phyloP scores from a whole-genome alignment of 2,113 vertebrate species.

The Elephas maximus region DNA sequence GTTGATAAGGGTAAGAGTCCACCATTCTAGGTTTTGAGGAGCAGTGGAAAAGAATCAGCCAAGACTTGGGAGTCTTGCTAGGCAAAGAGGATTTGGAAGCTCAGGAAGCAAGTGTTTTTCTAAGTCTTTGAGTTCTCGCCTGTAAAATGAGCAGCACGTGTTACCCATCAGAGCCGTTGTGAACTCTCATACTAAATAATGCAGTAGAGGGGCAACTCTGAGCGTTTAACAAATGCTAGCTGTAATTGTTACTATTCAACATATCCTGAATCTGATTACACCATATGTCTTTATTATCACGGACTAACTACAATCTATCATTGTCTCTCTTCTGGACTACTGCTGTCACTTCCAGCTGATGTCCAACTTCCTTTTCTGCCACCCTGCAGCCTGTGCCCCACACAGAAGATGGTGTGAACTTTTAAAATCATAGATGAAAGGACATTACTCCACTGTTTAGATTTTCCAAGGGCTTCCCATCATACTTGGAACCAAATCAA shows the following conservation, averaged over 20 bases:
- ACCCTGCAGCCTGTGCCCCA: not conserved
- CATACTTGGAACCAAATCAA: not conserved
- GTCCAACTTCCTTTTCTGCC: not conserved
- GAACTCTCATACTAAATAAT: not conserved
- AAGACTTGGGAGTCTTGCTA: not conserved
- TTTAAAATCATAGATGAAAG: not conserved
- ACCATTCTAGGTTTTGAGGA: not conserved
- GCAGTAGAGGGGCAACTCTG: not conserved
- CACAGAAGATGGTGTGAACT: not conserved
- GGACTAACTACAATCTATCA: not conserved
- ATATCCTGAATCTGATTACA: not conserved
- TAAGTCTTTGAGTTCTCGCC: not conserved
- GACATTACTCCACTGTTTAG: too few species aligned
- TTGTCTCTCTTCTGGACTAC: not conserved
- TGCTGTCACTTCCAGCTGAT: not conserved
- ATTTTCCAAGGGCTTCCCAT: not conserved
- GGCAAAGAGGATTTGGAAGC: not conserved
- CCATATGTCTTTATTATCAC: not conserved
- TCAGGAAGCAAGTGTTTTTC: not conserved
- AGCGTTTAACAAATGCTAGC: not conserved
- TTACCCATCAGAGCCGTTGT: not conserved
- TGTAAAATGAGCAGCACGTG: fast-evolving
- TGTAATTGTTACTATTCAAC: not conserved
- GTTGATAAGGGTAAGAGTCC: too few species aligned
- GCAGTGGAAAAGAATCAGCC: not conserved